These are phyloP conservation scores for Phoeniculus purpureus DNA, from an alignment of 2,797 vertebrate species.

Conservation along the genomic window DNA sequence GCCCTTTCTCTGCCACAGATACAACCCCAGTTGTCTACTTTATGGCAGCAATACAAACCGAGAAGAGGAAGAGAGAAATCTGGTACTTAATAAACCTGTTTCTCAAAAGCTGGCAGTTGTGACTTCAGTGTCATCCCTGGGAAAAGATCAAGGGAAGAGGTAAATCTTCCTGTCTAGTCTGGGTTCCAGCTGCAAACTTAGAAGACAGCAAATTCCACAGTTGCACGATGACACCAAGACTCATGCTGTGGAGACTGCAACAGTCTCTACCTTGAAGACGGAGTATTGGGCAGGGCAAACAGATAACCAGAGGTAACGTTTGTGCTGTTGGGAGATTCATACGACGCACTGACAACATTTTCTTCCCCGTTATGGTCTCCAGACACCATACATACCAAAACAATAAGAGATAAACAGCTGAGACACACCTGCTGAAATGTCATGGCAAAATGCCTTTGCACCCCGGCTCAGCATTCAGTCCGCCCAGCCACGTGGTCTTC, in stretches of 20 bases:
- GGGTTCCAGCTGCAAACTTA: constrained; percentile 1
- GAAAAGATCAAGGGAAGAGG: neutral
- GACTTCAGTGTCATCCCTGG: neutral
- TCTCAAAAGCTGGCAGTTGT: neutral
- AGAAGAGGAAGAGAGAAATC: neutral
- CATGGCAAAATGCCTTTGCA: neutral
- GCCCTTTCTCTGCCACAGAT: neutral
- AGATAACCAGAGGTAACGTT: neutral
- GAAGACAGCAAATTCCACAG: neutral
- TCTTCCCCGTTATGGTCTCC: neutral
- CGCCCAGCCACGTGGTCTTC: neutral
- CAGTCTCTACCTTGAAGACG: neutral
- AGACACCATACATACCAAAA: neutral
- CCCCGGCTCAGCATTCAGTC: neutral
- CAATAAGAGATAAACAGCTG: neutral
- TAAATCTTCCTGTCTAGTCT: neutral
- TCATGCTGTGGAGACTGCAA: neutral
- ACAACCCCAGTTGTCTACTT: neutral
- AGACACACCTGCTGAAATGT: constrained; percentile 12
- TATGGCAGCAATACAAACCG: neutral
- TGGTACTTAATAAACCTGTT: neutral
- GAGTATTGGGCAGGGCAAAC: neutral
- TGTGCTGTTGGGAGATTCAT: neutral
- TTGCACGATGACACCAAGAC: neutral
- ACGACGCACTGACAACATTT: neutral